Base-by-base conservation (phyloP, 2,113 vertebrate genomes). In the Oryzias curvinotus region DNA sequence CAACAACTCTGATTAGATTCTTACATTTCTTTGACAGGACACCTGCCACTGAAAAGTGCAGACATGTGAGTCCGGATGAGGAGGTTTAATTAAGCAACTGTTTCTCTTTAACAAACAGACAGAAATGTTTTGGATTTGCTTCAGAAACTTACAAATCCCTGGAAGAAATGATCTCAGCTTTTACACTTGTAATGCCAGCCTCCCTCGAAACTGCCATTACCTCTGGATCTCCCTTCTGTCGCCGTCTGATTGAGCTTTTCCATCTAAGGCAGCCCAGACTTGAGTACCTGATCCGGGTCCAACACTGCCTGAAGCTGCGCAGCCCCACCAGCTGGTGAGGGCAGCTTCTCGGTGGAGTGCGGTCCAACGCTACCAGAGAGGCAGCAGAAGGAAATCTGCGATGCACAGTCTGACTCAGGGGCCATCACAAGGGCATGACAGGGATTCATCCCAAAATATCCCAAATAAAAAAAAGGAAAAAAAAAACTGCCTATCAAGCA, bases 301-400 rank as follows among this genome's bases (percentile, higher is more conserved):
- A 90, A 84, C 53, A 42, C 49, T 12, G 80, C 85, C 74, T 44
- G 71, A 78, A 73, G 86, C 84, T 57, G 67, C 73, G 66, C 64
- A 52, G 78, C 78, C 83, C 80, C 72, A 81, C 82, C 83, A 86
- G 83, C 83, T 88, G 86, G 83, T 81, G 65, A 14, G 69, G 65
- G 65, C 56, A 65, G 70, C 65, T 68, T 64, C 53, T 50, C 26
- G 23, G 49, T n/a, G 52, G 54, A 76, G 59, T 18, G 67, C 30
- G 16, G 51, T n/a, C 69, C 65, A 0, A 7, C 36, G 0, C 64
- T 17, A 45, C 71, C 74, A 62, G 52, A 66, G 62, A 75, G 75
- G 62, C 67, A 57, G 71, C 44, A 58, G 50, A 55, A 76, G 57
- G 64, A 36, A 17, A 64, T 81, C 61, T 15, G 57, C 30, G 18